Percentiles rank a stretch among this genome's conserved stretches.
Evolutionary conservation across 1,140 invertebrate species (phyloP).

Genomic region (Sycophila sp.): DNA sequence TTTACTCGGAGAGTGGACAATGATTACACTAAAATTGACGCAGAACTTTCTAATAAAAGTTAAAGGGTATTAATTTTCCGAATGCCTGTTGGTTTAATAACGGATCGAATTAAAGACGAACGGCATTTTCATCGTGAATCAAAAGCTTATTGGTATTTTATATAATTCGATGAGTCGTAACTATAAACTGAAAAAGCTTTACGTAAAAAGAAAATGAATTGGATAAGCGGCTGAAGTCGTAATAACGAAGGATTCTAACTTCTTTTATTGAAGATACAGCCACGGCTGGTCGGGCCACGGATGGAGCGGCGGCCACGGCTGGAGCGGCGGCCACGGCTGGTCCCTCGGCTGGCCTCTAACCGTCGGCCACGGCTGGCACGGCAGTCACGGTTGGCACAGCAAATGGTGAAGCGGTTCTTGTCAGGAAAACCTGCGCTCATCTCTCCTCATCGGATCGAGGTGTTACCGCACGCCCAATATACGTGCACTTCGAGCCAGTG

Average conservation of each 20-base stretch:
- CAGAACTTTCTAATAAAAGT: too few species aligned
- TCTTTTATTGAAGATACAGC: constrained; percentile 28
- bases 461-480: neutral
- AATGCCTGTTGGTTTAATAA: too few species aligned
- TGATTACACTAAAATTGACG: too few species aligned
- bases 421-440: neutral
- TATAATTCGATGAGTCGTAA: too few species aligned
- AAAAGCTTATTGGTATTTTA: too few species aligned
- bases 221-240: too few species aligned
- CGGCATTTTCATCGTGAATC: too few species aligned
- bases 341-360: neutral
- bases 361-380: constrained; percentile 39
- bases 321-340: constrained; percentile 22
- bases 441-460: neutral
- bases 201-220: too few species aligned
- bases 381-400: constrained; percentile 51
- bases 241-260: neutral
- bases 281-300: constrained; percentile 23
- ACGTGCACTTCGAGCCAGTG: neutral
- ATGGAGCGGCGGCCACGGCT: constrained; percentile 29
- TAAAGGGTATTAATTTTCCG: too few species aligned
- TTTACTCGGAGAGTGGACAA: too few species aligned
- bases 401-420: constrained; percentile 46
- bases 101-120: too few species aligned
- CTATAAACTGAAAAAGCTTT: too few species aligned